Base-by-base conservation (phyloP, 1,140 invertebrate genomes). In the Oncopeltus fasciatus region DNA sequence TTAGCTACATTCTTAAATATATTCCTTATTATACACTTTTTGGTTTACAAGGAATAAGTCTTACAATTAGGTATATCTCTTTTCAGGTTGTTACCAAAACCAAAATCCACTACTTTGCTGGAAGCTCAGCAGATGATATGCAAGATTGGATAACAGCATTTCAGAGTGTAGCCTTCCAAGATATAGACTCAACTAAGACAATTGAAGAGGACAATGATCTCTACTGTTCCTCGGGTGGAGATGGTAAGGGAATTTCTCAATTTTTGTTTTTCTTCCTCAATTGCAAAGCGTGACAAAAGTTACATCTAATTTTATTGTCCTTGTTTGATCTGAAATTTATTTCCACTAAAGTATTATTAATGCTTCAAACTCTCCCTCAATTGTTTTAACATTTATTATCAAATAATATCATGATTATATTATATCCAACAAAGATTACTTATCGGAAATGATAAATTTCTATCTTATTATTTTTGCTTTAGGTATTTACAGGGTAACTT, bases 191-290 rank as follows among this genome's bases (percentile, higher is more conserved):
- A 0, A 74, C 72, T 65, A 78, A 79, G 60, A 80, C 79, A 2
- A 85, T 88, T 68, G 86, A 90, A 75, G 87, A 92, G 76, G 87
- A 91, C 69, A 91, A 91, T 74, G 86, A 90, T 72, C 72, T 92
- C 1, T 91, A 91, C 68, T 90, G 86, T 67, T 85, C 87, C 27
- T 86, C 84, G 67, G 83, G 82, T 31, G 47, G 47, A 20, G 86
- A 89, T 75, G 85, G 71, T 72, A 65, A 67, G 56, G 31, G 8
- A 49, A 9, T 38, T 8, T 38, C 24, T 24, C 44, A 5, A 28
- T 44, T 47, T 47, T 43, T 61, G n/a, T 64, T 60, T 29, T 47
- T 47, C n/a, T n/a, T n/a, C n/a, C n/a, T n/a, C n/a, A n/a, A n/a
- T n/a, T n/a, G n/a, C n/a, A n/a, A n/a, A n/a, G n/a, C n/a, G n/a